A percentile compares a stretch with the other conserved stretches of the same genome.
These are phyloP conservation scores for Megaceryle alcyon DNA, from an alignment of 2,797 vertebrate genomes.

Conservation along the genomic window DNA sequence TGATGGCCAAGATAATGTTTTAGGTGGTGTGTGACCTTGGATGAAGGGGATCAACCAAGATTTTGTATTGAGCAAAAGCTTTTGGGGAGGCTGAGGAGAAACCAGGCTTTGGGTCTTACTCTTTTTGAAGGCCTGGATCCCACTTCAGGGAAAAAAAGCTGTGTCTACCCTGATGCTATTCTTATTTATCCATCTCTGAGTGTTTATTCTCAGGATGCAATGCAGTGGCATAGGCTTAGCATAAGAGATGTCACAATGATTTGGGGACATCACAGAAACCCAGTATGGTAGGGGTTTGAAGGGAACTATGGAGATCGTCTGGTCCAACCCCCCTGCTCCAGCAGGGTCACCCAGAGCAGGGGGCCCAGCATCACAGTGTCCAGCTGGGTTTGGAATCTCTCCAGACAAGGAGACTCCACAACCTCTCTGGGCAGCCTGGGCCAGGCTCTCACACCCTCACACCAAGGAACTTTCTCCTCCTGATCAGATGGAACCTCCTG, in stretches of 20 bases:
- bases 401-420: background rate
- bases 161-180: background rate
- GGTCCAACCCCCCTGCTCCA: background rate
- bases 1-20: background rate
- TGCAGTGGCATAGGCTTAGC: accelerated
- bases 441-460: background rate
- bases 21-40: background rate
- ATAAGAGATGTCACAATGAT: accelerated
- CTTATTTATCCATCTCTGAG: background rate
- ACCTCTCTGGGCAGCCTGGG: background rate
- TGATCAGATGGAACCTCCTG: too few species aligned
- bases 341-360: background rate
- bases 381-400: background rate
- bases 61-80: background rate
- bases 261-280: background rate
- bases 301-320: background rate
- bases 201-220: background rate
- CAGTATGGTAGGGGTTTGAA: background rate
- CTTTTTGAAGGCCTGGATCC: background rate
- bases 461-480: too few species aligned
- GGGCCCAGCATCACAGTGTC: background rate
- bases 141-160: background rate
- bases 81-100: background rate
- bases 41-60: background rate
- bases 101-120: background rate